Conservation (phyloP, 2,113 vertebrate species). For the Gnathonemus longibarbis region DNA sequence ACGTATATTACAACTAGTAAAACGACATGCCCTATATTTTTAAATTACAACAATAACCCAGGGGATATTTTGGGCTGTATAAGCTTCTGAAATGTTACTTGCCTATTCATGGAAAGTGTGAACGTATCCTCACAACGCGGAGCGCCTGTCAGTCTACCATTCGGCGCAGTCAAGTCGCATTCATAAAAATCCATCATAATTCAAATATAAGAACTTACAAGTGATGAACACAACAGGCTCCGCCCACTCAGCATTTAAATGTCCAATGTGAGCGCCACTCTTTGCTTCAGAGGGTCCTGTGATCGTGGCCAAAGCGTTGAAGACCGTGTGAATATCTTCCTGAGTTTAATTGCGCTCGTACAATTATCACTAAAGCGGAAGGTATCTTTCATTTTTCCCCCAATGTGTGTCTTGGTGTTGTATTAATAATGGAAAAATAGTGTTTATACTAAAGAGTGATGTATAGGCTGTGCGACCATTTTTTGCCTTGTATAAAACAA, state of each 20-base stretch:
- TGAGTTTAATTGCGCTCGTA: not conserved
- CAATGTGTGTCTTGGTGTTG: not conserved
- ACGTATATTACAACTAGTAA: not conserved
- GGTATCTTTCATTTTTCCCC: slow-evolving; percentile 22
- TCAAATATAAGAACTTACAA: not conserved
- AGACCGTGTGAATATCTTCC: slow-evolving; percentile 24
- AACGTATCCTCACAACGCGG: not conserved
- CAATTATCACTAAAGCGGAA: slow-evolving; percentile 10
- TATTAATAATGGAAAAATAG: not conserved
- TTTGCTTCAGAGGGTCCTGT: slow-evolving; percentile 38
- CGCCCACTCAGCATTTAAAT: slow-evolving; percentile 62
- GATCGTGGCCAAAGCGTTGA: slow-evolving; percentile 48
- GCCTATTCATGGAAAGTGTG: not conserved
- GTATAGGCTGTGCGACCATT: not conserved
- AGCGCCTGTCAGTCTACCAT: not conserved
- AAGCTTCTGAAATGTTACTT: not conserved
- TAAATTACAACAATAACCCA: not conserved
- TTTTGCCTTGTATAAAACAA: not conserved
- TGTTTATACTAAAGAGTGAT: not conserved
- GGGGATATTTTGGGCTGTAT: not conserved
- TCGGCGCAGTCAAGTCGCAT: not conserved
- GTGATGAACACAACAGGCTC: slow-evolving; percentile 27
- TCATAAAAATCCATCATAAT: not conserved
- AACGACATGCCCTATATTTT: not conserved
- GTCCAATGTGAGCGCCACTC: slow-evolving; percentile 39